Percentiles rank a stretch among this genome's conserved stretches.
phyloP scores from a whole-genome alignment of 1,140 invertebrate species.

The Drosophila orosa region DNA sequence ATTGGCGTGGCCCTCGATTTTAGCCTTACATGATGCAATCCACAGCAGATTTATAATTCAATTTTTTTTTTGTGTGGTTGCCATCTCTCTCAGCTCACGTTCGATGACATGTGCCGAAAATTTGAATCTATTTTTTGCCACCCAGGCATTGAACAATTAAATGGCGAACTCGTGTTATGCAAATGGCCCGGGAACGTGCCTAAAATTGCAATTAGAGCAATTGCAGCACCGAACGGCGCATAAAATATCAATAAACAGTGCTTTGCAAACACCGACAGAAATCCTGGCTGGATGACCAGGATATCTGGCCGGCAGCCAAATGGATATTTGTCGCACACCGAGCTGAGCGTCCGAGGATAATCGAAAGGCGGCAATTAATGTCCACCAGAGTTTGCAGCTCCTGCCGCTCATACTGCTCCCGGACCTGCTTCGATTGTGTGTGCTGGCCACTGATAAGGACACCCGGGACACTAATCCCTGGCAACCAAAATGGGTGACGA shows the following conservation, averaged over 20 bases:
- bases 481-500: constrained; percentile 13
- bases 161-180: constrained; percentile 71
- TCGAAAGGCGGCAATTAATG: constrained; percentile 55
- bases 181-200: constrained; percentile 70
- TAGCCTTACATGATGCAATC: constrained; percentile 33
- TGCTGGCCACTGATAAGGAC: constrained; percentile 19
- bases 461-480: constrained; percentile 30
- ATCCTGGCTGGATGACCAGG: constrained; percentile 9
- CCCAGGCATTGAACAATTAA: constrained; percentile 52
- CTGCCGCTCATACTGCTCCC: neutral
- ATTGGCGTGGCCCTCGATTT: constrained; percentile 19
- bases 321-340: constrained; percentile 31
- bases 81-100: constrained; percentile 7
- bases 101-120: constrained; percentile 41
- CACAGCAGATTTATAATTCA: constrained; percentile 47
- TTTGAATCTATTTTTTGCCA: constrained; percentile 36
- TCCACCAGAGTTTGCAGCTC: constrained; percentile 31
- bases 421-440: constrained; percentile 6
- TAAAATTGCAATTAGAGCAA: constrained; percentile 77
- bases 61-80: neutral
- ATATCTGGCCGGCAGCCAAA: constrained; percentile 19
- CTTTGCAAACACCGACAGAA: constrained; percentile 43
- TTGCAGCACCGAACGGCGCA: constrained; percentile 53
- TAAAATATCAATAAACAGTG: constrained; percentile 78
- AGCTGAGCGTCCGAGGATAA: constrained; percentile 25